Base-by-base conservation (phyloP, 2,797 vertebrate species). In the Parambassis ranga region DNA sequence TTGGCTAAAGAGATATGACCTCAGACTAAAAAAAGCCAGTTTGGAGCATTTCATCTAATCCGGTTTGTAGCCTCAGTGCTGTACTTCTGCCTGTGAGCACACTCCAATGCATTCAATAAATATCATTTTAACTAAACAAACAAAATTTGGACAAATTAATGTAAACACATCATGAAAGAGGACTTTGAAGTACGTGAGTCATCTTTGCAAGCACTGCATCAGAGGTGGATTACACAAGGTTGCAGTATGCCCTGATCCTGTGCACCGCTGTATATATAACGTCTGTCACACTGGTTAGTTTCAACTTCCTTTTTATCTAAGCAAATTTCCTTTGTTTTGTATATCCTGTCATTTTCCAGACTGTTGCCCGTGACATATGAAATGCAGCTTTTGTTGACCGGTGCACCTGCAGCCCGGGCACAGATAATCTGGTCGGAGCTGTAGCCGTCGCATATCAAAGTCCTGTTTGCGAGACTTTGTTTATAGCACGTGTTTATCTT, bases 331-430 rank as follows among this genome's bases (percentile, higher is more conserved):
- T 53, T 60, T 82, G 74, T 83, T 84, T 84, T 81, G 78, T 55
- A 62, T 73, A 70, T 41, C 41, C 68, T 85, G 78, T 81, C 84
- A 83, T 81, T 84, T 66, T 58, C 69, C 64, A 77, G 69, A 65
- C 68, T 41, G 62, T 56, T 74, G 61, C 55, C 39, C 49, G 57
- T 77, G 78, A 85, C 69, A 77, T 72, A 79, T 75, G 69, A 70
- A 51, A 37, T 51, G 43, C 52, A 51, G 61, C 56, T n/a, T 64
- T 36, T 68, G 64, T 61, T 77, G 75, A 84, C 55, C 71, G 14
- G 50, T 65, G 35, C 82, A 82, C 83, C 76, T 88, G 80, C 74
- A 84, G 66, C 56, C 63, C 64, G 70, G 55, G 59, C 62, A 50
- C 65, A 67, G 49, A 71, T 70, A 72, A 73, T 75, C 53, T 39